These are phyloP conservation scores for Danio choprae DNA, from an alignment of 2,797 vertebrate species.

Conservation along the genomic window DNA sequence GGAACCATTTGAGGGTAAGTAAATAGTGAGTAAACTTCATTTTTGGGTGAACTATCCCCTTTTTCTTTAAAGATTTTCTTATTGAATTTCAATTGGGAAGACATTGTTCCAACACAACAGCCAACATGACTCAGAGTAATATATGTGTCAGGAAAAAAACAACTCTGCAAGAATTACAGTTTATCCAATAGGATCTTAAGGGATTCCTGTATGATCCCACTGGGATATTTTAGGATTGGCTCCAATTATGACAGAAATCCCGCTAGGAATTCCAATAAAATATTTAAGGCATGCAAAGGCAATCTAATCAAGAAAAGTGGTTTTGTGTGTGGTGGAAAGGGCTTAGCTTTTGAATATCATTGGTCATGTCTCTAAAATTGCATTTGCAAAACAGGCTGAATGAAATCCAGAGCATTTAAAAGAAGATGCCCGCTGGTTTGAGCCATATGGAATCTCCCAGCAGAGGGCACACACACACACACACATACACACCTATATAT, in stretches of 20 bases:
- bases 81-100: neutral
- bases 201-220: neutral
- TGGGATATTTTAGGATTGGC: neutral
- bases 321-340: neutral
- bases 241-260: slow-evolving; percentile 17
- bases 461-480: slow-evolving; percentile 15
- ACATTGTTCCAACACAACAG: neutral
- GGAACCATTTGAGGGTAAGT: no score
- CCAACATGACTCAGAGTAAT: neutral
- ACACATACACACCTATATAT: neutral
- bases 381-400: neutral
- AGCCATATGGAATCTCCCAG: neutral
- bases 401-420: neutral
- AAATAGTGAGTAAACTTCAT: no score
- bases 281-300: slow-evolving; percentile 10
- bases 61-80: neutral
- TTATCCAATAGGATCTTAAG: neutral
- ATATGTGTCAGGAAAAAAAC: neutral
- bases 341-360: neutral
- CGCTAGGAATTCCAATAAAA: slow-evolving; percentile 1
- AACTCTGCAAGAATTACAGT: neutral
- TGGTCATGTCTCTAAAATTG: neutral
- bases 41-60: no score
- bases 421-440: neutral
- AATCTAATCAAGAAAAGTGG: neutral